phyloP scores from a whole-genome alignment of 2,113 vertebrate genomes.

The Gobio gobio region DNA sequence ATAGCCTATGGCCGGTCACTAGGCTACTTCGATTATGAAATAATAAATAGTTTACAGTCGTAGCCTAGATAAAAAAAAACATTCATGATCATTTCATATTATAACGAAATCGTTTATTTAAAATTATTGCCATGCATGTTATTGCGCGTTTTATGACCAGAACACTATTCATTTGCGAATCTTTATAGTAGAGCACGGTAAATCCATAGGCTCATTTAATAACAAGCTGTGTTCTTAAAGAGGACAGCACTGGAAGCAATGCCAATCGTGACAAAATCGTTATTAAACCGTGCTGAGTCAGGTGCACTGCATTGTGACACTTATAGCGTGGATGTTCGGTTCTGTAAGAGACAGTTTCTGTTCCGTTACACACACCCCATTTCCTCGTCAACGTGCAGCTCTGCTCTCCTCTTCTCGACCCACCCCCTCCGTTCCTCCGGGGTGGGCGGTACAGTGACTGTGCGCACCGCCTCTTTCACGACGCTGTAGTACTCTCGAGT shows the following conservation, averaged over 20 bases:
- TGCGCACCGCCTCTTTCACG: slow-evolving; percentile 64
- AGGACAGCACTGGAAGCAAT: not conserved
- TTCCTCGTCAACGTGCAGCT: slow-evolving; percentile 30
- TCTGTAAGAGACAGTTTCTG: slow-evolving; percentile 33
- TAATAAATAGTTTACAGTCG: not conserved
- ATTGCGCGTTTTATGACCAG: not conserved
- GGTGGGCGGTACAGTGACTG: slow-evolving; percentile 55
- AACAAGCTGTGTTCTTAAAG: not conserved
- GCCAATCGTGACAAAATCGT: not conserved
- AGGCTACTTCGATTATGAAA: not conserved
- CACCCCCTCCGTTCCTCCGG: slow-evolving; percentile 31
- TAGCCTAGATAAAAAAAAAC: not conserved
- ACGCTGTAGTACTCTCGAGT: slow-evolving; percentile 70
- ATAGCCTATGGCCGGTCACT: not conserved
- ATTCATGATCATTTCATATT: not conserved
- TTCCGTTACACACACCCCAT: slow-evolving; percentile 29
- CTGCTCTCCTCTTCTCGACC: slow-evolving; percentile 42
- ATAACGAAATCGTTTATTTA: slow-evolving; percentile 2
- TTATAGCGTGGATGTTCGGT: slow-evolving; percentile 30
- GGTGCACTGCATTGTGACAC: slow-evolving; percentile 13
- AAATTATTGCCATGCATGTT: not conserved
- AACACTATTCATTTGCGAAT: not conserved
- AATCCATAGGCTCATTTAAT: not conserved
- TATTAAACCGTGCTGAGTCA: not conserved
- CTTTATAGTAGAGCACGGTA: not conserved